phyloP scores from a whole-genome alignment of 2,113 vertebrate genomes.

The Dolichallabes microphthalmus region DNA sequence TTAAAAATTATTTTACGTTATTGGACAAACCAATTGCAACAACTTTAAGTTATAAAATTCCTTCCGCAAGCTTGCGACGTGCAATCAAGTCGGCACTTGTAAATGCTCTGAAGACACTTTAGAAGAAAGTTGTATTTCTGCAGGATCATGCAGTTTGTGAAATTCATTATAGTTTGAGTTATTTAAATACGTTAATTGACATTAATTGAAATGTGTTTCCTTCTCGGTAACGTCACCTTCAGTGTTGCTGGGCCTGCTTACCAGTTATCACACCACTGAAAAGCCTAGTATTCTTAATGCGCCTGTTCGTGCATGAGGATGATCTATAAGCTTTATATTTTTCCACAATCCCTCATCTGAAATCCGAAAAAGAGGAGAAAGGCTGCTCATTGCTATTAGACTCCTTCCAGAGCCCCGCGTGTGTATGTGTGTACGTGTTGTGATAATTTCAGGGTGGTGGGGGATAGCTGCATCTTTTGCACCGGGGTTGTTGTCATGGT shows the following conservation, averaged over 20 bases:
- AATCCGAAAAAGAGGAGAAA: background rate
- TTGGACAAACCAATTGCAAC: too few species aligned
- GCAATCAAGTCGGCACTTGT: background rate
- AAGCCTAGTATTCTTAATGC: background rate
- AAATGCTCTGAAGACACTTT: background rate
- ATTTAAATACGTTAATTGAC: background rate
- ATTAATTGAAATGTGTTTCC: background rate
- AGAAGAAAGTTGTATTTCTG: background rate
- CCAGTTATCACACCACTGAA: background rate
- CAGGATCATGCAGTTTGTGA: background rate
- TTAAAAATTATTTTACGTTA: background rate
- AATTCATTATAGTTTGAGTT: background rate
- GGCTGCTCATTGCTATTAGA: conserved; percentile 17
- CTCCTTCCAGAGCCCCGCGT: background rate
- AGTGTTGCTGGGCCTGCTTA: background rate
- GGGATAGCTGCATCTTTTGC: background rate
- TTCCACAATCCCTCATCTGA: background rate
- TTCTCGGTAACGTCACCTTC: background rate
- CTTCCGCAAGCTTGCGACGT: background rate
- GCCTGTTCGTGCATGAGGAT: background rate
- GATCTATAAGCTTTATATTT: too few species aligned
- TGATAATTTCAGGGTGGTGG: conserved; percentile 15
- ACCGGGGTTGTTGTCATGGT: conserved; percentile 31
- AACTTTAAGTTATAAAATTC: background rate
- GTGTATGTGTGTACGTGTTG: background rate